Evolutionary conservation across 2,113 vertebrate genomes (phyloP).

Genomic region (Sisor rabdophorus): DNA sequence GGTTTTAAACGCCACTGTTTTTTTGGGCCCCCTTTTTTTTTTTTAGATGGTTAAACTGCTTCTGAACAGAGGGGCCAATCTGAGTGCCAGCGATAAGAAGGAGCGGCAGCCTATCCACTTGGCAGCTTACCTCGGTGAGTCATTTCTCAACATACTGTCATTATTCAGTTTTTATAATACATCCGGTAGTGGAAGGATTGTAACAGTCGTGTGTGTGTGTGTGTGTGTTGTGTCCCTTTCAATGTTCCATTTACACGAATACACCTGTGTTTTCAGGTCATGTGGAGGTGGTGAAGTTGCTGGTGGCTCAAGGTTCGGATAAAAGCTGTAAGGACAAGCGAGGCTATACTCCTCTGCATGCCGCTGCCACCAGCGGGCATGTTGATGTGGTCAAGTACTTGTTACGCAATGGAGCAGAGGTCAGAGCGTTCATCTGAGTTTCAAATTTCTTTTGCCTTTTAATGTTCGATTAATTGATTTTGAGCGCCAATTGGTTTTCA

Average conservation of each 20-base stretch:
- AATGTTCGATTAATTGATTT: too few relatives aligned
- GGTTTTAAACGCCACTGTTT: too few relatives aligned
- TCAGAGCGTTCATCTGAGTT: slow-evolving; percentile 44
- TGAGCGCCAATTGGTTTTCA: too few relatives aligned
- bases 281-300: slow-evolving; percentile 88
- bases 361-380: slow-evolving; percentile 86
- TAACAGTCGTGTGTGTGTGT: too few relatives aligned
- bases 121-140: slow-evolving; percentile 87
- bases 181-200: not conserved
- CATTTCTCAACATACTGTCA: not conserved
- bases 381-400: slow-evolving; percentile 86
- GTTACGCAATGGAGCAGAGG: slow-evolving; percentile 84
- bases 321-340: slow-evolving; percentile 85
- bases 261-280: slow-evolving; percentile 71
- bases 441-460: too few relatives aligned
- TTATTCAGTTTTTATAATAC: not conserved
- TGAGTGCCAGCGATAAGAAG: slow-evolving; percentile 88
- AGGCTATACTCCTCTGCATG: slow-evolving; percentile 91
- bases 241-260: not conserved
- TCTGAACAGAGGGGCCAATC: slow-evolving; percentile 84
- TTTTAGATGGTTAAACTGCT: slow-evolving; percentile 89
- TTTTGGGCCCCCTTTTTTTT: not conserved
- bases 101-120: slow-evolving; percentile 91
- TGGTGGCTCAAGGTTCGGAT: slow-evolving; percentile 83
- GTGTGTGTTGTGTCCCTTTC: too few relatives aligned